Evolutionary conservation across 2,888 invertebrate genomes (phyloP).

Genomic region (Clepsis dumicolana): DNA sequence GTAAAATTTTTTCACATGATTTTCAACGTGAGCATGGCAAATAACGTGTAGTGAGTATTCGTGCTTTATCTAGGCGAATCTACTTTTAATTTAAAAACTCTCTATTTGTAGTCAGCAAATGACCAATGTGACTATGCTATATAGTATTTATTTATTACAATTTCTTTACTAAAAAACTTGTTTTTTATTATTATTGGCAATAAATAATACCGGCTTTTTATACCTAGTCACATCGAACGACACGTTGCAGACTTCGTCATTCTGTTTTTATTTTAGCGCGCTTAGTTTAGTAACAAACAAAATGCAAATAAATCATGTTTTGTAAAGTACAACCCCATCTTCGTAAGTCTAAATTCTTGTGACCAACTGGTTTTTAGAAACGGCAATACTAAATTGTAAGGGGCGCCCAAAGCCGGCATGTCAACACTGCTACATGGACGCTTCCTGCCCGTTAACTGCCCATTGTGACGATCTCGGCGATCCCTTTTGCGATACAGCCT

Average conservation of each 20-base stretch:
- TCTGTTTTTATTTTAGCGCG: conserved; percentile 1
- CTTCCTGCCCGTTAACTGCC: conserved; percentile 61
- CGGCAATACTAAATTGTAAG: conserved; percentile 7
- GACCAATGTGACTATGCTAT: conserved; percentile 3
- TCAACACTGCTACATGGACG: conserved; percentile 58
- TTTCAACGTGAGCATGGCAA: conserved; percentile 30
- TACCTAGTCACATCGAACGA: not conserved
- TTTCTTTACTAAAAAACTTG: not conserved
- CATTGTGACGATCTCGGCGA: conserved; percentile 59
- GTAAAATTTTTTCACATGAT: conserved; percentile 26
- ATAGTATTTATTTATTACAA: not conserved
- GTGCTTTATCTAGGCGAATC: not conserved
- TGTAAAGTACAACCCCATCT: not conserved
- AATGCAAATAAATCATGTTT: not conserved
- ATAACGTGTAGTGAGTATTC: not conserved
- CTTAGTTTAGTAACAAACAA: not conserved
- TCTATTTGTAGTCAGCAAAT: conserved; percentile 7
- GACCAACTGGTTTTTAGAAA: not conserved
- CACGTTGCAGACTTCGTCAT: not conserved
- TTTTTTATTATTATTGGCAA: not conserved
- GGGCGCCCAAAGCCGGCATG: conserved; percentile 26
- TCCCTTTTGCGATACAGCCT: conserved; percentile 30
- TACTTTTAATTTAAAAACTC: conserved; percentile 10
- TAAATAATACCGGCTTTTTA: conserved; percentile 2
- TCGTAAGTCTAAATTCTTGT: not conserved